phyloP scores from a whole-genome alignment of 1,140 invertebrate species.

The Pogonomyrmex californicus region DNA sequence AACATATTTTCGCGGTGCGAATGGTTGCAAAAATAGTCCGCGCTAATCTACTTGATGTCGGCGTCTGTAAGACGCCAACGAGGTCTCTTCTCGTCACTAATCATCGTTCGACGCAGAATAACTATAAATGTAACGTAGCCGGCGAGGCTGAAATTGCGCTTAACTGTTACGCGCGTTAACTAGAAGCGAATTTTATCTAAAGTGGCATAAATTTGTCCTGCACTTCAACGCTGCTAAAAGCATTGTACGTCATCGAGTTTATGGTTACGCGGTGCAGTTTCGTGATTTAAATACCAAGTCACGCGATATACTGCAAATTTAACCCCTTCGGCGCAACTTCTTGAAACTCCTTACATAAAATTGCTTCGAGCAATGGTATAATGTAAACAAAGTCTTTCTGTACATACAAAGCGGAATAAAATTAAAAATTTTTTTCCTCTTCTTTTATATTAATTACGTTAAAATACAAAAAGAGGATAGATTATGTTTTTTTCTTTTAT shows the following conservation, averaged over 20 bases:
- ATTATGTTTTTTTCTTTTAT: not conserved
- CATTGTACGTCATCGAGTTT: constrained; percentile 9
- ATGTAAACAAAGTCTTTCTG: not conserved
- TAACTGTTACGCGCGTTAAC: constrained; percentile 7
- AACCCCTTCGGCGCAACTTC: not conserved
- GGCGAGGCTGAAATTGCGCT: not conserved
- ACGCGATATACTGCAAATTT: not conserved
- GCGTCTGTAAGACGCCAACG: constrained; percentile 31
- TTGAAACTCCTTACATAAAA: not conserved
- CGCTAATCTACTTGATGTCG: constrained; percentile 6
- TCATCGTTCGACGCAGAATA: constrained; percentile 16
- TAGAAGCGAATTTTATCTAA: constrained; percentile 27
- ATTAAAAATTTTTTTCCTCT: not conserved
- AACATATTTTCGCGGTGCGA: constrained; percentile 33
- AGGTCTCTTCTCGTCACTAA: constrained; percentile 28
- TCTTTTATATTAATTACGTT: not conserved
- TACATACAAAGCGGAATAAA: not conserved
- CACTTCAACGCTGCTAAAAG: constrained; percentile 5
- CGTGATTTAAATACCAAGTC: not conserved
- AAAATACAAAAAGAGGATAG: not conserved
- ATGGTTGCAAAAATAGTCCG: constrained; percentile 40
- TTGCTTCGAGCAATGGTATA: not conserved
- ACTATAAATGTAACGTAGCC: constrained; percentile 26
- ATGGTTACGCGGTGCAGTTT: not conserved
- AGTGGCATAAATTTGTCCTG: constrained; percentile 1